Conservation (phyloP, 1,140 invertebrate genomes). For the Diachasma alloeum region DNA sequence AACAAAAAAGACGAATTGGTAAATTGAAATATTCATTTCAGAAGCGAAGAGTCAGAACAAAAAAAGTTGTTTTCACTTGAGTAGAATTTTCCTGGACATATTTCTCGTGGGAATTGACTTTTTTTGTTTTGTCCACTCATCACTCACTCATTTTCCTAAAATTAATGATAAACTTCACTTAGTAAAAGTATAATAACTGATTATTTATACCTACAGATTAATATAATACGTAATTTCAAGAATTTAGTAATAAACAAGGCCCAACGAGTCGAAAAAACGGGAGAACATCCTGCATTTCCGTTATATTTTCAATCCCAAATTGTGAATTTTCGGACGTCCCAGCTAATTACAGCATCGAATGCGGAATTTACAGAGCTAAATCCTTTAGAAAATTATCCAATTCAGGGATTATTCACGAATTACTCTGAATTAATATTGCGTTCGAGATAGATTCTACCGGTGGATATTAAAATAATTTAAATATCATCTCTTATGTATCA, state of each 20-base stretch:
- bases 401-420: too few species aligned
- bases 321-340: background rate
- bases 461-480: conserved; percentile 10
- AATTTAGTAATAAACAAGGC: background rate
- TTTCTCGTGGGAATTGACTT: background rate
- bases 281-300: background rate
- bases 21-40: background rate
- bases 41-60: background rate
- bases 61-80: background rate
- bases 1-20: background rate
- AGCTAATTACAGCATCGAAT: background rate
- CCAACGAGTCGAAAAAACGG: background rate
- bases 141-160: background rate
- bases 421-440: background rate
- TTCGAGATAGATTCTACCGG: background rate
- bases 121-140: background rate
- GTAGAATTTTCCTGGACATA: background rate
- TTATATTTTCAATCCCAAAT: background rate
- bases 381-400: too few species aligned
- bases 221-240: background rate
- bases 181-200: background rate
- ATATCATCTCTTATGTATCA: background rate
- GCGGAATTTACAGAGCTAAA: background rate
- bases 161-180: background rate
- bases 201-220: background rate